Percentiles rank a stretch among this genome's conserved stretches.
These are phyloP conservation scores for Drosophila anomalata DNA, from an alignment of 2,888 invertebrate species.

Conservation along the genomic window DNA sequence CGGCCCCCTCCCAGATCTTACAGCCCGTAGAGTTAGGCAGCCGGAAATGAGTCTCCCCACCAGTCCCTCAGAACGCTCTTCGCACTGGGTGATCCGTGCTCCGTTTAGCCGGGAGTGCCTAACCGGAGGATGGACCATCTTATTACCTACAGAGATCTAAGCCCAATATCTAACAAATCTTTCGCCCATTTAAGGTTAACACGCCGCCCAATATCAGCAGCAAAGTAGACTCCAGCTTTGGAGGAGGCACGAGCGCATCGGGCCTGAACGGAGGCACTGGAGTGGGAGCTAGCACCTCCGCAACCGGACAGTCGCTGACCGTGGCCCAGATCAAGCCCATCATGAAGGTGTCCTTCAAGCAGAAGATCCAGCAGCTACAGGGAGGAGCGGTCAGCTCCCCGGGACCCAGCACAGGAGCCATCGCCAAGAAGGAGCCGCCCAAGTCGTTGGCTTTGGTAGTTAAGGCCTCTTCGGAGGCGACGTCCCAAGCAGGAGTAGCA, in stretches of 20 bases:
- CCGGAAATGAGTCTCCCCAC: neutral
- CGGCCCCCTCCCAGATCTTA: neutral
- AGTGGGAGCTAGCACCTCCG: neutral
- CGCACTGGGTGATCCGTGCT: neutral
- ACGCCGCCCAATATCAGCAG: conserved; percentile 63
- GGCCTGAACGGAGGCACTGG: conserved; percentile 11
- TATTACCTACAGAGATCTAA: neutral
- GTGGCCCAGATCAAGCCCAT: conserved; percentile 75
- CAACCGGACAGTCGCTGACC: conserved; percentile 46
- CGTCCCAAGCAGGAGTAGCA: neutral
- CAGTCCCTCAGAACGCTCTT: conserved; percentile 1
- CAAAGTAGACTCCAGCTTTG: conserved; percentile 69
- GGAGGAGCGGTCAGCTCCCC: conserved; percentile 36
- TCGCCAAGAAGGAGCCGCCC: conserved; percentile 82
- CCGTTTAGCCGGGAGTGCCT: neutral
- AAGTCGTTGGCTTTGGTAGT: conserved; percentile 68
- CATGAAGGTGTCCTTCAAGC: conserved; percentile 87
- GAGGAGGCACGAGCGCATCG: conserved; percentile 2
- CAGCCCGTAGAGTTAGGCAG: neutral
- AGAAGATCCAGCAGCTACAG: conserved; percentile 86
- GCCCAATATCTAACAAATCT: neutral
- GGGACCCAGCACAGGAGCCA: conserved; percentile 77
- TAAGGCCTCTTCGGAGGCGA: conserved; percentile 36
- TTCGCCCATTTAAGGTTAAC: conserved; percentile 46
- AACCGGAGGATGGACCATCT: neutral